A percentile compares a stretch with the other conserved stretches of the same genome.
phyloP scores from a whole-genome alignment of 2,113 vertebrate genomes.

The Pithys albifrons region DNA sequence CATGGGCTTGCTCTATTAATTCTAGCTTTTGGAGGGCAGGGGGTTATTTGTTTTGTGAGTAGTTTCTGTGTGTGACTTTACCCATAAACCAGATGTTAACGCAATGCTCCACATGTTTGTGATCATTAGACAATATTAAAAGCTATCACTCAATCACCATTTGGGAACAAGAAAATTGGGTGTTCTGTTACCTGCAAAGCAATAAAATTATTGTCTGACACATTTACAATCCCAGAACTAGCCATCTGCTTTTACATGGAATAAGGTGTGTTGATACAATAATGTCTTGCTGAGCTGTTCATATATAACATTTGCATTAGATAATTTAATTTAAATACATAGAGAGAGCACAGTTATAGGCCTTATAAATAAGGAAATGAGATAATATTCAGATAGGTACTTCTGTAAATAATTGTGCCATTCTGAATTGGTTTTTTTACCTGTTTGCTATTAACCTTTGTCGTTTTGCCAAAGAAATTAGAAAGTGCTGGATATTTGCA shows the following conservation, averaged over 20 bases:
- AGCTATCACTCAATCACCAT: slow-evolving; percentile 50
- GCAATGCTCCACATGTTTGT: slow-evolving; percentile 57
- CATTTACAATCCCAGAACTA: slow-evolving; percentile 60
- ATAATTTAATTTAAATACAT: slow-evolving; percentile 76
- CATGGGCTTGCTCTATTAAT: slow-evolving; percentile 45
- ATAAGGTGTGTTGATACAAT: slow-evolving; percentile 38
- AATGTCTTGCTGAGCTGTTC: slow-evolving; percentile 62
- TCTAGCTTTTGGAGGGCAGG: slow-evolving; percentile 38
- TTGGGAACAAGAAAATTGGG: slow-evolving; percentile 42
- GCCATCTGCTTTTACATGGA: slow-evolving; percentile 60
- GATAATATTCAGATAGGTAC: background rate
- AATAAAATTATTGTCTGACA: slow-evolving; percentile 73
- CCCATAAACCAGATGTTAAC: slow-evolving; percentile 70
- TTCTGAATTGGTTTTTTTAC: slow-evolving; percentile 20
- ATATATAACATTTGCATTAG: slow-evolving; percentile 68
- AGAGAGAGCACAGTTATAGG: background rate
- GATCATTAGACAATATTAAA: slow-evolving; percentile 74
- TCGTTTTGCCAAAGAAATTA: slow-evolving; percentile 16
- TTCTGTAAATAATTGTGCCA: slow-evolving; percentile 57
- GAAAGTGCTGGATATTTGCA: background rate
- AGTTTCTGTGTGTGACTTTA: background rate
- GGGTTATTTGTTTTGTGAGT: slow-evolving; percentile 6
- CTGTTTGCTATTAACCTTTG: slow-evolving; percentile 58
- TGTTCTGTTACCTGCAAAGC: slow-evolving; percentile 69
- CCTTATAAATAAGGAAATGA: slow-evolving; percentile 10